Evolutionary conservation across 2,888 invertebrate genomes (phyloP).

Genomic region (Drosophila crucigera): DNA sequence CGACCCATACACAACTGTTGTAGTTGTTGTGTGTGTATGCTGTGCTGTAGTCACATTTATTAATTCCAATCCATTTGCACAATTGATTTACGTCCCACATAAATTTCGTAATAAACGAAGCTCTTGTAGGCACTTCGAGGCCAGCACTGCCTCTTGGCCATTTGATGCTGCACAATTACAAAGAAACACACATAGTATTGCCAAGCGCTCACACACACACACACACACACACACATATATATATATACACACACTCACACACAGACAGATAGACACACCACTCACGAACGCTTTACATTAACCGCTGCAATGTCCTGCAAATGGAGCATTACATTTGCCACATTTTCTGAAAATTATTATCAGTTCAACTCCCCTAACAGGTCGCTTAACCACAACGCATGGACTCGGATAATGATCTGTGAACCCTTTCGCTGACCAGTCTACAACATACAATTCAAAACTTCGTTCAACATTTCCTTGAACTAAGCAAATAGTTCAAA

Average conservation of each 20-base stretch:
- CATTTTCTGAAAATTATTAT: slow-evolving; percentile 44
- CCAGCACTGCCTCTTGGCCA: slow-evolving; percentile 51
- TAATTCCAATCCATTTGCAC: slow-evolving; percentile 83
- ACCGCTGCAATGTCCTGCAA: slow-evolving; percentile 57
- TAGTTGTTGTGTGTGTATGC: slow-evolving; percentile 5
- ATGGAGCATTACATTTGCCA: slow-evolving; percentile 36
- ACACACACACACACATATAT: background rate
- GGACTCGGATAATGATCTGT: background rate
- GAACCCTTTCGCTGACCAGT: background rate
- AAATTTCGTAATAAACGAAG: slow-evolving; percentile 78
- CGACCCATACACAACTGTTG: slow-evolving; percentile 23
- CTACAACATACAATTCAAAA: background rate
- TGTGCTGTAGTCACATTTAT: slow-evolving; percentile 73
- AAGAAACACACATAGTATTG: slow-evolving; percentile 10
- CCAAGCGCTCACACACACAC: slow-evolving; percentile 17
- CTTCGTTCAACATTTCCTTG: background rate
- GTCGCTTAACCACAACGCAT: background rate
- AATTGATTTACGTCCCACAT: slow-evolving; percentile 80
- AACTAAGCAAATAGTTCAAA: background rate
- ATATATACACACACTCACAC: slow-evolving; percentile 10
- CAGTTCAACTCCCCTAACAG: background rate
- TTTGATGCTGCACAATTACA: slow-evolving; percentile 28
- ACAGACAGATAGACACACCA: background rate
- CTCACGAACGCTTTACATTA: slow-evolving; percentile 61
- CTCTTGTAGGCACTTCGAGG: slow-evolving; percentile 56